Evolutionary conservation across 2,113 vertebrate species (phyloP), one percentile per base, ranked within the genome.

Genomic region (Eubucco bourcierii): DNA sequence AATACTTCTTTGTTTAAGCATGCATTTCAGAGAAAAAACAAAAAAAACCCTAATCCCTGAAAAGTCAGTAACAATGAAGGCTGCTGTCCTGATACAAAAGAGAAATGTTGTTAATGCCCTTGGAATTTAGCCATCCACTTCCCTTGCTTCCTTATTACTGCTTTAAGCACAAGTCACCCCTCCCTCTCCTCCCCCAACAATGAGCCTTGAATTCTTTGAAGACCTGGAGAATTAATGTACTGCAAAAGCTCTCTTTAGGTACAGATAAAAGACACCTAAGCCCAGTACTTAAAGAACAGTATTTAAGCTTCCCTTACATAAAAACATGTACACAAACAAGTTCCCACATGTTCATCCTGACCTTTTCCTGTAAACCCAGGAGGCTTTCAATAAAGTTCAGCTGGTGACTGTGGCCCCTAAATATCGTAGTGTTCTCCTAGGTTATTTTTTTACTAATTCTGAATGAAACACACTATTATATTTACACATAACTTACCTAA

Each of bases 1-100:
- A 94, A 87, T 67, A 91, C 72, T 58, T 88, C 90, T 93, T 96
- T 95, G 91, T 95, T 87, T 56, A 85, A 93, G 55, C 47, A 70
- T 56, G 66, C 31, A 58, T 78, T 88, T 91, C 67, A 65, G 70
- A 66, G 65, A 13, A 50, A 52, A 60, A 83, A 31, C 6, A 55
- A 52, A 64, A 78, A 28, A 7, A 6, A 3, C 46, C 4, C 59
- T 94, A 96, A 94, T 91, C 87, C 83, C 75, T 75, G 63, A 68
- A 15, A 88, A 88, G 37, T 73, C 63, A 58, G 46, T 31, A 74
- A 95, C 93, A 96, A 95, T 93, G 94, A 93, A 81, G 52, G 37
- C 80, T 6, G 64, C 81, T 95, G 93, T 90, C 80, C 91, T 55
- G 52, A 68, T 34, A 61, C 19, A 34, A 33, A 47, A 79, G 23